These are phyloP conservation scores for Chlorodrepanis virens DNA, from an alignment of 2,113 vertebrate genomes.

Conservation along the genomic window DNA sequence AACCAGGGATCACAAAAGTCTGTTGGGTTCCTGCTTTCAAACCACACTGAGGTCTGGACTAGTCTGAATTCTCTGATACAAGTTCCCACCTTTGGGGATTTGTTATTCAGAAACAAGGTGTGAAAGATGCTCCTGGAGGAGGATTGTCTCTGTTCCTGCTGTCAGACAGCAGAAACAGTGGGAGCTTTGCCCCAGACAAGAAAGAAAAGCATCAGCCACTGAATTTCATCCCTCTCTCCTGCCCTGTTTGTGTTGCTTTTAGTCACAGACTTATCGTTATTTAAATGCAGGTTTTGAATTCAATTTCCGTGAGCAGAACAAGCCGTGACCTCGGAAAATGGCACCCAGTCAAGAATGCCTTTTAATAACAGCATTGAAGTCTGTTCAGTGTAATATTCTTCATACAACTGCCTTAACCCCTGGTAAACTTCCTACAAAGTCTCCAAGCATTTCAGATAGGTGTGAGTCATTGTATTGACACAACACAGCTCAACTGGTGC, in stretches of 20 bases:
- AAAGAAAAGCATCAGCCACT: neutral
- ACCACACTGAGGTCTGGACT: neutral
- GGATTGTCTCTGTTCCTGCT: neutral
- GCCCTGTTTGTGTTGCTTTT: neutral
- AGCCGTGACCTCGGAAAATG: neutral
- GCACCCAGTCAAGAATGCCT: neutral
- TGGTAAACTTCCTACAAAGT: neutral
- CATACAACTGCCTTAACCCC: constrained; percentile 12
- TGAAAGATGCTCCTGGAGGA: neutral
- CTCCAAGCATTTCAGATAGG: neutral
- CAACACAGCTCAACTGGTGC: neutral
- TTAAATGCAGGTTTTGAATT: constrained; percentile 1
- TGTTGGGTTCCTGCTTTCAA: neutral
- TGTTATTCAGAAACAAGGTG: neutral
- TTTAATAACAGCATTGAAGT: constrained; percentile 16
- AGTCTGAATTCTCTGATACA: neutral
- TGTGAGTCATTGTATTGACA: neutral
- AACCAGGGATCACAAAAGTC: constrained; percentile 7
- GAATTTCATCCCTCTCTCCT: neutral
- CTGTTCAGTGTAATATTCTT: constrained; percentile 5
- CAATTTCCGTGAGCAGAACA: constrained; percentile 10
- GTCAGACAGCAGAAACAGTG: neutral
- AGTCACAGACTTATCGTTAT: neutral
- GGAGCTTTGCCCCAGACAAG: neutral
- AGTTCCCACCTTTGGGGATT: neutral